Evolutionary conservation across 2,888 invertebrate genomes (phyloP), one percentile per base, ranked within the genome.

Genomic region (Pseudolycoriella hygida): DNA sequence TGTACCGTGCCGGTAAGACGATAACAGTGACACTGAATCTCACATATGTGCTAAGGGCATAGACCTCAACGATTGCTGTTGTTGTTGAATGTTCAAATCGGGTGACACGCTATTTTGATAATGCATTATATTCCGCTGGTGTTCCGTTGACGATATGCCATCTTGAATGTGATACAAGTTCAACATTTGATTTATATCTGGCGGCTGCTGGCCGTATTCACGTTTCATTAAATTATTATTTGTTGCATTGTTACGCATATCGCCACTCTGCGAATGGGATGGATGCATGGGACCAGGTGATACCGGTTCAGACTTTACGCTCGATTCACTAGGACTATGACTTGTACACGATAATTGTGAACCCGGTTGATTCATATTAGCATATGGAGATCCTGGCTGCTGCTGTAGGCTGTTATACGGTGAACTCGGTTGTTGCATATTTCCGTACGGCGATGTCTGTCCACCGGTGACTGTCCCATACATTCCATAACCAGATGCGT

Each of bases 271-370:
- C 60, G 57, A 72, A 60, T 57, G 72, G 62, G 40, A 17, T 10
- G 12, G 18, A 41, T 58, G 57, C 52, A 57, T 73, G 66, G 72
- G 83, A 67, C 69, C 78, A 43, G 87, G 84, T 45, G 86, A 85
- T 56, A 86, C 84, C 25, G 87, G 85, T 65, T 89, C 88, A 44
- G 87, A 87, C 64, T 88, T 88, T 60, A 87, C 84, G 60, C 85
- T 86, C 51, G 83, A 84, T 53, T 85, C 86, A 61, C 85, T 85
- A 43, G 87, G 87, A 57, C 85, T 84, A 66, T 87, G 85, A 50
- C 79, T 74, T 48, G 75, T 74, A 67, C 79, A 78, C 54, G 72
- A 71, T 57, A 71, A 67, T 59, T 72, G 72, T 12, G 79, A 77
- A 42, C 77, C 76, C 1, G 77, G 74, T 56, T 77, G 70, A 43